Evolutionary conservation across 2,888 invertebrate genomes (phyloP).

Genomic region (Pyrrhosoma nymphula): DNA sequence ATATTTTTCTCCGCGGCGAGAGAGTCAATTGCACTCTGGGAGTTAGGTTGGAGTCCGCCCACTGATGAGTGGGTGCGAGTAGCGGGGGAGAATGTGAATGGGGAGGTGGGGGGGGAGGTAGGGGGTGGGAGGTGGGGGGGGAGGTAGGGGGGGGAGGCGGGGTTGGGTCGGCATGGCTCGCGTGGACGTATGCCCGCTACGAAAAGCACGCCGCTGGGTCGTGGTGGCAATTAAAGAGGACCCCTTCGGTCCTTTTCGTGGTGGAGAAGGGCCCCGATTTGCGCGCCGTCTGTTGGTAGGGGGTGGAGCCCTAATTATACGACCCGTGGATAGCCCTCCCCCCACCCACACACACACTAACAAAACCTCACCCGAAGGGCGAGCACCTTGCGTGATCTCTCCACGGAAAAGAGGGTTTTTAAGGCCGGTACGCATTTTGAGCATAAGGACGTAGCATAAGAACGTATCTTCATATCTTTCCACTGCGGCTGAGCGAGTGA

Average conservation of each 20-base stretch:
- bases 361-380: not conserved
- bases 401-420: not conserved
- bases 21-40: not conserved
- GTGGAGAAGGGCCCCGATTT: not conserved
- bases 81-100: not conserved
- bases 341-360: no score
- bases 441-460: no score
- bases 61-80: not conserved
- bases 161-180: not conserved
- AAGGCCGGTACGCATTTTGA: no score
- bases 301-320: slow-evolving; percentile 54
- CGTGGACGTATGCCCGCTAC: slow-evolving; percentile 13
- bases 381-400: slow-evolving; percentile 46
- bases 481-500: no score
- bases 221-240: slow-evolving; percentile 60
- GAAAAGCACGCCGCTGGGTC: slow-evolving; percentile 25
- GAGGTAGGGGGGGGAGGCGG: not conserved
- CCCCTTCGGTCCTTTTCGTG: not conserved
- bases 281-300: not conserved
- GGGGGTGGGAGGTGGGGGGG: not conserved
- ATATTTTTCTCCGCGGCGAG: not conserved
- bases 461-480: no score
- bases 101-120: not conserved
- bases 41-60: not conserved
- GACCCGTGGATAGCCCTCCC: not conserved